Percentiles rank a stretch among this genome's conserved stretches.
Evolutionary conservation across 2,888 invertebrate genomes (phyloP).

Genomic region (Holacanthella duospinosa): DNA sequence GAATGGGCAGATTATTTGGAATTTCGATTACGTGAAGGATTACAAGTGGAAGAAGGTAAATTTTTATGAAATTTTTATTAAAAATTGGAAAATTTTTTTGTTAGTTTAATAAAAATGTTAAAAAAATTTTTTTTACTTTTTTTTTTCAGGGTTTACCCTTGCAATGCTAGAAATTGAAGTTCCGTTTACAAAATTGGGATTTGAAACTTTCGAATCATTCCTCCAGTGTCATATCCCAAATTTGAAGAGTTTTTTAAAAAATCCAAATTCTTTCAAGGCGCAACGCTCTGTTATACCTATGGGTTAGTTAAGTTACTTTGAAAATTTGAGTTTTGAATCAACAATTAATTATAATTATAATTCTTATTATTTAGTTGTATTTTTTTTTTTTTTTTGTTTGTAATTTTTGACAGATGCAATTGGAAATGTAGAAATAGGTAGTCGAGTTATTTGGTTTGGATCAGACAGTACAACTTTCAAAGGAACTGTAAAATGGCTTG

Average conservation of each 20-base stretch:
- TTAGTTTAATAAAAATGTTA: not conserved
- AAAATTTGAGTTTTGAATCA: not conserved
- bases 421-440: not conserved
- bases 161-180: slow-evolving; percentile 1
- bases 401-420: not conserved
- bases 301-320: too few species aligned
- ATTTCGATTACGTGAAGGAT: not conserved
- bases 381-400: not conserved
- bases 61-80: not conserved
- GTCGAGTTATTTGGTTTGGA: not conserved
- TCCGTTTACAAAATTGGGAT: slow-evolving; percentile 3
- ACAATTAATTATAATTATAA: not conserved
- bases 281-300: not conserved
- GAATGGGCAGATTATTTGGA: not conserved
- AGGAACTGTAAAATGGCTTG: slow-evolving; percentile 2
- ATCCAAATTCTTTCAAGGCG: not conserved
- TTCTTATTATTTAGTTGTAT: not conserved
- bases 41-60: not conserved
- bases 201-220: not conserved
- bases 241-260: not conserved
- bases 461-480: not conserved
- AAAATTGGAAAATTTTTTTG: not conserved
- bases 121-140: not conserved
- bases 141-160: not conserved
- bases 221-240: not conserved